Base-by-base conservation (phyloP, 2,888 invertebrate genomes). In the Aleiodes testaceus region DNA sequence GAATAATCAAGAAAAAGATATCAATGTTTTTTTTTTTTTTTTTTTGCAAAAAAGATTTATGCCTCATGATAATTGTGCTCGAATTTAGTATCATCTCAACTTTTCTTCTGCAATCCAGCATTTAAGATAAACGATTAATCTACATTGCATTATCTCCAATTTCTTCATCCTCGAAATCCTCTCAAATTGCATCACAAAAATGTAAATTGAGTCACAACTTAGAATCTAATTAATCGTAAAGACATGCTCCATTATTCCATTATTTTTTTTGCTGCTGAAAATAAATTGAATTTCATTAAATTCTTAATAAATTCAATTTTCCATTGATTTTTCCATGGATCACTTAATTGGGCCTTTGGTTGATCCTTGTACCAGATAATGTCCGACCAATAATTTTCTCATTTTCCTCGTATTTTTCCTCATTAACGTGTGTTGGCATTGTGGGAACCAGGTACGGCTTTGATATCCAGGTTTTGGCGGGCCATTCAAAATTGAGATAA, bases 41-140 rank as follows among this genome's bases (percentile, higher is more conserved):
- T 1, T 66, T 22, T n/a, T n/a, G n/a, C 47, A 16, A 52, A 42
- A 44, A 55, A 11, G 36, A 14, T 3, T 36, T 26, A 26, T 26
- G 26, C 26, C 26, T 26, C 26, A 26, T n/a, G n/a, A 12, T 74
- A 76, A 74, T 75, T 83, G 87, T 87, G 87, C 87, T 86, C 87
- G 87, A 87, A 87, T 82, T 87, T 87, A 87, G 87, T 85, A 84
- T 82, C 80, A 80, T 75, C 77, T 74, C 82, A 86, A 86, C 83
- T 78, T 84, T 86, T 87, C 81, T 84, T 81, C 79, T 11, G 36
- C 80, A 82, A 84, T 84, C 86, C 86, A 85, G 79, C 80, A 83
- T 81, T 83, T n/a, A 53, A 44, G 6, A 42, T 14, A n/a, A 64
- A 69, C 5, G 36, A 36, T 16, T 26, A 42, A 14, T 42, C 30